A percentile compares a stretch with the other conserved stretches of the same genome.
Evolutionary conservation across 2,113 vertebrate species (phyloP).

Genomic region (Siphamia tubifer): DNA sequence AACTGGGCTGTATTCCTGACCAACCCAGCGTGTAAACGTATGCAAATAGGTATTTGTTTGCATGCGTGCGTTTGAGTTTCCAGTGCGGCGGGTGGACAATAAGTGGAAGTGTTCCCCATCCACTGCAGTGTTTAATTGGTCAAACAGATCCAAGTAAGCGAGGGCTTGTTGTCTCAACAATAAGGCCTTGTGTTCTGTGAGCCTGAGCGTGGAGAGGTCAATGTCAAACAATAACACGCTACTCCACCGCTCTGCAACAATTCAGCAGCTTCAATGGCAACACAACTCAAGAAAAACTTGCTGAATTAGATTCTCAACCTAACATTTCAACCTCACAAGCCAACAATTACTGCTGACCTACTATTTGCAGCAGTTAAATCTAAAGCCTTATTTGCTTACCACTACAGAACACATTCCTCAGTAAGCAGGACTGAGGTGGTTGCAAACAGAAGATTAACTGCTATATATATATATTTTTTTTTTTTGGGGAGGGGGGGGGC

Average conservation of each 20-base stretch:
- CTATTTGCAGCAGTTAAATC: background rate
- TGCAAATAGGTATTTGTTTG: constrained; percentile 12
- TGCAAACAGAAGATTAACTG: constrained; percentile 1
- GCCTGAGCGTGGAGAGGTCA: constrained; percentile 32
- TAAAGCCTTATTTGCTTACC: background rate
- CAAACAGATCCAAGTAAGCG: constrained; percentile 52
- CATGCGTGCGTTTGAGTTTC: constrained; percentile 28
- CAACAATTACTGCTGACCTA: constrained; percentile 14
- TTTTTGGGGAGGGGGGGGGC: too few species aligned
- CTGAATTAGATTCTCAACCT: constrained; percentile 12
- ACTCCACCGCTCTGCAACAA: constrained; percentile 12
- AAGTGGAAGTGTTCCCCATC: constrained; percentile 55
- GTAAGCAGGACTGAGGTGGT: background rate
- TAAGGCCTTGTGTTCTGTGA: constrained; percentile 43
- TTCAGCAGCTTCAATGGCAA: background rate
- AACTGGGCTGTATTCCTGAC: background rate
- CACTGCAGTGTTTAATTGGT: constrained; percentile 55
- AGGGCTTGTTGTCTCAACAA: constrained; percentile 48
- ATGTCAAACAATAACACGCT: constrained; percentile 42
- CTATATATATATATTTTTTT: too few species aligned
- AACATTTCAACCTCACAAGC: constrained; percentile 12
- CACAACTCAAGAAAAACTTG: constrained; percentile 3
- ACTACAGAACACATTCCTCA: constrained; percentile 12
- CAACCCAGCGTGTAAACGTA: background rate
- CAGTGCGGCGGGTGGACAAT: constrained; percentile 47